Evolutionary conservation across 2,797 vertebrate genomes (phyloP), one percentile per base, ranked within the genome.

Genomic region (Merluccius polli): DNA sequence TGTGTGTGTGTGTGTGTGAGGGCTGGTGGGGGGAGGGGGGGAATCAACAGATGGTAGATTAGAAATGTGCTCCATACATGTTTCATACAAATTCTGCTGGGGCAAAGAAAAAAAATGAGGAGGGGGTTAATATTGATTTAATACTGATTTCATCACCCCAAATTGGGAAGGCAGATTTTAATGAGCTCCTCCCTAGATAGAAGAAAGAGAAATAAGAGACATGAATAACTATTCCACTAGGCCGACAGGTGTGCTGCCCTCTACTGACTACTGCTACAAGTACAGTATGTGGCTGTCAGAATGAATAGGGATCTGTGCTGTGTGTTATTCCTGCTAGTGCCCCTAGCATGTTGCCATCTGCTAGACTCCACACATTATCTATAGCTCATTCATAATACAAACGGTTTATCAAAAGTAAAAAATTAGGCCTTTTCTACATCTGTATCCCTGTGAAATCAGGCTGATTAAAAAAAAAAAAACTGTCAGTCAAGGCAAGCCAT

Each of bases 61-160:
- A 69, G 30, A 69, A 69, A 31, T 69, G 27, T 63, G 52, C n/a
- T 24, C 52, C 52, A 63, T 63, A 41, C 38, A 41, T 41, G 38
- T 63, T 63, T 63, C 21, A 63, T 27, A 63, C 27, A 9, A 63
- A 63, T 63, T 63, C 30, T 69, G 27, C 27, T 31, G 67, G 67
- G 67, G 67, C 67, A 69, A 69, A 30, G 27, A 32, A 32, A 63
- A 63, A 30, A 7, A 27, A 27, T 24, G 67, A 32, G 67, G 63
- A 24, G 84, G 74, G 77, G 71, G 84, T 87, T 76, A 84, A 84
- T 84, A 84, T 81, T 87, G 83, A 88, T 85, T 89, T 89, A 79
- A 91, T 89, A 72, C 89, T 87, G 86, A 89, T 90, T 90, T 89
- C 81, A 88, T 88, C 81, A 89, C 74, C 21, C 79, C 24, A 83